Evolutionary conservation across 2,888 invertebrate genomes (phyloP), one percentile per base, ranked within the genome.

Genomic region (Caenorhabditis sp.): DNA sequence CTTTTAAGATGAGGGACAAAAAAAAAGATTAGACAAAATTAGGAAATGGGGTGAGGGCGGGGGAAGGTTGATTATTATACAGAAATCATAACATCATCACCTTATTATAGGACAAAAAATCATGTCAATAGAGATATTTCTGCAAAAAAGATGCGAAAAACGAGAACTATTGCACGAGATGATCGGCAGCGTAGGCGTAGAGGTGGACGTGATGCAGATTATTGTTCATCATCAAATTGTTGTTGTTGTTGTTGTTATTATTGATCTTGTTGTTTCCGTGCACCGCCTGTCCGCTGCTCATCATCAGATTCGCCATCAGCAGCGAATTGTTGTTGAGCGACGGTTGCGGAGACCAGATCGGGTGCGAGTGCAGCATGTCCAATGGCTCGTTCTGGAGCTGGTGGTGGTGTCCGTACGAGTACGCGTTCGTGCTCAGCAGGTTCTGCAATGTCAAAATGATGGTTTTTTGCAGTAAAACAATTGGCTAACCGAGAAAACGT

Each of bases 351-450:
- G 66, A 56, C 75, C 75, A 75, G 8, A 75, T 61, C 24, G 75
- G 75, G 37, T 75, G 68, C 20, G 75, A 43, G 39, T 68, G 68
- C 2, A 75, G 70, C 75, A 75, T 75, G 41, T 68, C 75, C 20
- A 68, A n/a, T n/a, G n/a, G 15, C 11, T 58, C 58, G 22, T 58
- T 46, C 7, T 43, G 17, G 27, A 22, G 48, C 15, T 50, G 45
- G 8, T 45, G 43, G 30, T 35, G 30, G 17, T 50, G 50, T 6
- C 43, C 30, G 39, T 65, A 52, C n/a, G 46, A 9, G 43, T 24
- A 43, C 4, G 48, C 32, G 22, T 26, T 45, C n/a, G n/a, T n/a
- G 45, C 26, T 22, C 5, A 68, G 48, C 3, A 59, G 50, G 30
- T 35, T 58, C 58, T 68, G 50, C 9, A 56, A 48, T 11, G 22